A percentile compares a stretch with the other conserved stretches of the same genome.
These are phyloP conservation scores for Stomatorhinus ivindoensis DNA, from an alignment of 2,113 vertebrate genomes.

Conservation along the genomic window DNA sequence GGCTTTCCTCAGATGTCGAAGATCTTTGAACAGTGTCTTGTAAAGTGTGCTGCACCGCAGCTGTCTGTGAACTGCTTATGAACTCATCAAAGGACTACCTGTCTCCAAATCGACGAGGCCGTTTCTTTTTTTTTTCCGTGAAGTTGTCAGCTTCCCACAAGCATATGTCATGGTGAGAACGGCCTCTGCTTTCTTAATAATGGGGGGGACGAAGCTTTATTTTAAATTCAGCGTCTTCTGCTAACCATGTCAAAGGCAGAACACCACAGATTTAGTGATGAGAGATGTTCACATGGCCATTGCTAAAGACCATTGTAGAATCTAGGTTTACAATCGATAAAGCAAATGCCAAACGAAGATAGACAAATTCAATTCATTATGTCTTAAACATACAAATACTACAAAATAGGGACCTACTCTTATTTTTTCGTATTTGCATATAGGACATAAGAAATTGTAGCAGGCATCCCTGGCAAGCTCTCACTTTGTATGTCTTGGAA, in stretches of 20 bases:
- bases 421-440: not conserved
- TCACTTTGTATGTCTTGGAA: not conserved
- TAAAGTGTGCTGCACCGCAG: slow-evolving; percentile 88
- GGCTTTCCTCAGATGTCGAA: slow-evolving; percentile 97
- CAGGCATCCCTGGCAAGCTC: not conserved
- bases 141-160: slow-evolving; percentile 61
- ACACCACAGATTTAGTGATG: not conserved
- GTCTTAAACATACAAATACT: not conserved
- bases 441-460: not conserved
- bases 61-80: slow-evolving; percentile 86
- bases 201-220: slow-evolving; percentile 49
- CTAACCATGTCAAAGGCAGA: not conserved
- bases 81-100: slow-evolving; percentile 82
- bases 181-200: slow-evolving; percentile 60
- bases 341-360: not conserved
- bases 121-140: slow-evolving; percentile 27
- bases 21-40: slow-evolving; percentile 98
- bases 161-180: slow-evolving; percentile 53
- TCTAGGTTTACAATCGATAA: not conserved
- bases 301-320: not conserved
- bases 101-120: slow-evolving; percentile 82
- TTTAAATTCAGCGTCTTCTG: slow-evolving; percentile 23
- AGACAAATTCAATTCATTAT: not conserved
- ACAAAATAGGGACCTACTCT: not conserved
- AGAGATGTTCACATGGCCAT: not conserved